Conservation (phyloP, 53 echinoderm and acorn worm genomes). For the Zoroaster sp. region DNA sequence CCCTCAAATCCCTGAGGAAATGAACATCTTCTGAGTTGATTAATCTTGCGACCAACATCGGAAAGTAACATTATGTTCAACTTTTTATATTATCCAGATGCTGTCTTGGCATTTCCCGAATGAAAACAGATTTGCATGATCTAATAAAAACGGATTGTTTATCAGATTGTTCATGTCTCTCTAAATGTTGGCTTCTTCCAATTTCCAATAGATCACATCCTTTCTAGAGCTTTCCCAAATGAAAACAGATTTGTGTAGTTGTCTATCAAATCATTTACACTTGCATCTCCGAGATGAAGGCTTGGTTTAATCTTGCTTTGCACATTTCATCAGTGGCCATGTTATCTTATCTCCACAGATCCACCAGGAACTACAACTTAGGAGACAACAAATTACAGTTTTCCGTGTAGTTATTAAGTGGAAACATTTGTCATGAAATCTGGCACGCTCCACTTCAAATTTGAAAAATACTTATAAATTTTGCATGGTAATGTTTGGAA, state of each 20-base stretch:
- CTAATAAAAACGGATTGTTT: too few relatives aligned
- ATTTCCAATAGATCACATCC: too few relatives aligned
- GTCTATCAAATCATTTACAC: background rate
- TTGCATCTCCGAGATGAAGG: background rate
- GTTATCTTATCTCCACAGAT: conserved; percentile 41
- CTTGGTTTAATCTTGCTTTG: background rate
- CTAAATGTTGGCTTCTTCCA: too few relatives aligned
- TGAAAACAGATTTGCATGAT: background rate
- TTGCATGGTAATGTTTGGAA: background rate
- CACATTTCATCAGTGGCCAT: conserved; percentile 18
- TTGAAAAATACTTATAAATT: conserved; percentile 2
- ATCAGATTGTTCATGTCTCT: too few relatives aligned
- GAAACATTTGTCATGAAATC: conserved; percentile 23
- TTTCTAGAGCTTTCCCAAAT: background rate
- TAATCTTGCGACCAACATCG: background rate
- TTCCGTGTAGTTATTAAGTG: conserved; percentile 26
- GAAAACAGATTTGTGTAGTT: background rate
- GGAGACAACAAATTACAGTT: conserved; percentile 25
- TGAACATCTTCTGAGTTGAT: background rate
- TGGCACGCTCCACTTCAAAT: conserved; percentile 16
- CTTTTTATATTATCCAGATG: background rate
- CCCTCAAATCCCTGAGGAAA: background rate
- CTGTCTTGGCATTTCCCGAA: background rate
- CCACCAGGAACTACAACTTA: background rate
- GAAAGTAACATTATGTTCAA: background rate